Evolutionary conservation across 2,113 vertebrate genomes (phyloP), one percentile per base, ranked within the genome.

Genomic region (Myotis brandtii): DNA sequence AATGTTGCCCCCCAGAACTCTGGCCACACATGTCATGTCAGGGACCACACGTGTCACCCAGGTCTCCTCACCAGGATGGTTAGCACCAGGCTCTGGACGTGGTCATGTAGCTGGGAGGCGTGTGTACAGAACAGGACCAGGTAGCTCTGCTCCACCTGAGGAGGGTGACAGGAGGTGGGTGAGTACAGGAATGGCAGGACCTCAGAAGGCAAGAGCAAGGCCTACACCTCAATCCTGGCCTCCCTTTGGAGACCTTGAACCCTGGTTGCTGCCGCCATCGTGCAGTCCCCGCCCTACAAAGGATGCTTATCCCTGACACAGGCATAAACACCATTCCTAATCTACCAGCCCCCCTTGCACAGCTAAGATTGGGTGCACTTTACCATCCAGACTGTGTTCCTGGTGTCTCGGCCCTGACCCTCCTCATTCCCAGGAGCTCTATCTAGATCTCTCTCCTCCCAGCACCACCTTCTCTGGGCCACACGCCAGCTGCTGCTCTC

Each of bases 51-150:
- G 9, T 9, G 14, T 50, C 27, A 70, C 40, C 59, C 43, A 18
- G 34, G 32, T 20, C 67, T 73, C 9, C 99, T 99, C 98, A 99
- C 99, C 99, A 99, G 98, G 93, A 99, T 99, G 80, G 99, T 99
- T 86, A 99, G 97, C 95, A 99, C 99, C 92, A 99, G 99, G 90
- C 99, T 98, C 98, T 99, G 99, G 98, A 99, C 99, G 87, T 99
- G 99, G 76, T 99, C 98, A 46, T 98, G 99, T 72, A 99, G 98
- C 96, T 97, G 98, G 11, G 99, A 98, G 4, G 99, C 99, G 0
- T 99, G 99, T 10, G 99, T 99, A 97, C 99, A 99, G 98, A 99
- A 99, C 52, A 99, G 98, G 97, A 99, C 99, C 85, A 99, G 99
- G 98, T 99, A 99, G 97, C 98, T 99, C 98, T 99, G 99, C 54